These are phyloP conservation scores for Pheosia tremula DNA, from an alignment of 2,888 invertebrate genomes.

Conservation along the genomic window DNA sequence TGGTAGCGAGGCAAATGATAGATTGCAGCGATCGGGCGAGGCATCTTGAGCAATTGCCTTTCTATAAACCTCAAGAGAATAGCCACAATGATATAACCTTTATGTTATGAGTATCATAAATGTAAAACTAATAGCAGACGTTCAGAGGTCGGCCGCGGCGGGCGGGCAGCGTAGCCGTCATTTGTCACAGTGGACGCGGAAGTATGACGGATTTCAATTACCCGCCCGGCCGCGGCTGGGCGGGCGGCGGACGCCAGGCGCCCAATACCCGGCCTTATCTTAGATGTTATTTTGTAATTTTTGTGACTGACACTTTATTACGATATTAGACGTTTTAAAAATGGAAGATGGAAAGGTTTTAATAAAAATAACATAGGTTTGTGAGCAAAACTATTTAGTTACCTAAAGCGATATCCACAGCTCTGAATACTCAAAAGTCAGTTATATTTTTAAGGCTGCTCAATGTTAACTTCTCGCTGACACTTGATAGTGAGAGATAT, in stretches of 20 bases:
- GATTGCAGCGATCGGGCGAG: too few relatives aligned
- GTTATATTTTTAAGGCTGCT: too few relatives aligned
- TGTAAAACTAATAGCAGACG: slow-evolving; percentile 8
- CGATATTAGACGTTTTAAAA: slow-evolving; percentile 6
- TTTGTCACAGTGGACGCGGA: slow-evolving; percentile 61
- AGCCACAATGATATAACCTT: neutral
- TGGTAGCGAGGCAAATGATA: too few relatives aligned
- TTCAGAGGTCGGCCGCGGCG: slow-evolving; percentile 5
- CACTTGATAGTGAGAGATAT: too few relatives aligned
- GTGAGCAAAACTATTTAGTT: too few relatives aligned
- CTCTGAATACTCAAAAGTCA: too few relatives aligned
- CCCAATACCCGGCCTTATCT: slow-evolving; percentile 32
- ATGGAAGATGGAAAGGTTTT: slow-evolving; percentile 1
- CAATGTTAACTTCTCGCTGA: too few relatives aligned
- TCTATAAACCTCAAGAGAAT: too few relatives aligned
- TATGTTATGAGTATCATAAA: slow-evolving; percentile 11
- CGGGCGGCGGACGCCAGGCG: slow-evolving; percentile 21
- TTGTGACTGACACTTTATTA: slow-evolving; percentile 45
- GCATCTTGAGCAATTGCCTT: too few relatives aligned
- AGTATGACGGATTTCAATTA: slow-evolving; percentile 73
- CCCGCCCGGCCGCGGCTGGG: slow-evolving; percentile 20
- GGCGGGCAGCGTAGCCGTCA: slow-evolving; percentile 43
- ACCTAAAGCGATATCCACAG: too few relatives aligned
- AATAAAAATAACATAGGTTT: neutral
- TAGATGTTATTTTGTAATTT: slow-evolving; percentile 50